Evolutionary conservation across 2,113 vertebrate genomes (phyloP).

Genomic region (Boulengeromyrus knoepffleri): DNA sequence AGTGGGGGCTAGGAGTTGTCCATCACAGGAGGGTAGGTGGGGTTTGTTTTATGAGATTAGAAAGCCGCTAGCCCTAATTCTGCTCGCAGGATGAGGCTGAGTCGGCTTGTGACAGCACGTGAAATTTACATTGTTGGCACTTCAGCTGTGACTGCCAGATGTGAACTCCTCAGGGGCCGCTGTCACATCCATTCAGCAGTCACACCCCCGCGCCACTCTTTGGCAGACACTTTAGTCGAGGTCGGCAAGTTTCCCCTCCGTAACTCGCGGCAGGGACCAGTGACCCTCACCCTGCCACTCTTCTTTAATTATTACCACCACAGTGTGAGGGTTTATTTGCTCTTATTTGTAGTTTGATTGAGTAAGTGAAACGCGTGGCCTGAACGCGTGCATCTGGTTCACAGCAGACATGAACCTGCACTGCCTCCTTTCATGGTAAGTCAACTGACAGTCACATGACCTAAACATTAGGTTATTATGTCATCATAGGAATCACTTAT

Average conservation of each 20-base stretch:
- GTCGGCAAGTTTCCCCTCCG: background rate
- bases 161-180: background rate
- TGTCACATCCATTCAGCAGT: background rate
- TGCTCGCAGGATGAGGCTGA: slow-evolving; percentile 31
- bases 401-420: background rate
- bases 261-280: too few relatives aligned
- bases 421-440: background rate
- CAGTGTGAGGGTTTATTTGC: background rate
- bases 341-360: background rate
- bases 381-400: background rate
- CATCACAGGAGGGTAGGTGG: slow-evolving; percentile 31
- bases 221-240: background rate
- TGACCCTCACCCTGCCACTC: background rate
- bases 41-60: slow-evolving; percentile 50
- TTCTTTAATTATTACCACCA: background rate
- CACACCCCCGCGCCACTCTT: background rate
- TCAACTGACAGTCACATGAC: background rate
- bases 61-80: slow-evolving; percentile 36
- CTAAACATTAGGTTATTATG: background rate
- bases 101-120: background rate
- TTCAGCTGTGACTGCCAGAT: background rate
- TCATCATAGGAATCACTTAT: background rate
- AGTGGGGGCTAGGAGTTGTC: slow-evolving; percentile 42
- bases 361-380: background rate
- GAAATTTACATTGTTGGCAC: background rate